Percentiles rank a stretch among this genome's conserved stretches.
Evolutionary conservation across 2,888 invertebrate genomes (phyloP).

Genomic region (Lathronympha strigana): DNA sequence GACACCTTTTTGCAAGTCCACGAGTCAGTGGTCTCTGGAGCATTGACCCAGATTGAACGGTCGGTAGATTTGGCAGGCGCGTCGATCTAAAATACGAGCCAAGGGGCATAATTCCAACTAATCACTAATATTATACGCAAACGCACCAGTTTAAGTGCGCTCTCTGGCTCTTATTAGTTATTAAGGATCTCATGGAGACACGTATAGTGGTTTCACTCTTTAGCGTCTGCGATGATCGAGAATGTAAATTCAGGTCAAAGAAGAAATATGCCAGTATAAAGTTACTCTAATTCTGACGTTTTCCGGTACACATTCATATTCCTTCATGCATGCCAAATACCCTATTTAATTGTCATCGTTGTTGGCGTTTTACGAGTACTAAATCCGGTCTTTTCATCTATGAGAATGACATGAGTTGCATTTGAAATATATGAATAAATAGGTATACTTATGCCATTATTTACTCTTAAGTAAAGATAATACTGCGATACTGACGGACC

Average conservation of each 20-base stretch:
- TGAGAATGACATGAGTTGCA: constrained; percentile 7
- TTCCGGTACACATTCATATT: constrained; percentile 46
- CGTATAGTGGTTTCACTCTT: background rate
- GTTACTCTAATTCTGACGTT: constrained; percentile 47
- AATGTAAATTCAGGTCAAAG: constrained; percentile 7
- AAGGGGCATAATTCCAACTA: constrained; percentile 41
- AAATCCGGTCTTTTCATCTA: background rate
- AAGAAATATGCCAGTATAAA: constrained; percentile 42
- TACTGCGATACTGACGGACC: too few species aligned
- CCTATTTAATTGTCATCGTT: constrained; percentile 1
- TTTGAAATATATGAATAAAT: too few species aligned
- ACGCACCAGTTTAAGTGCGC: background rate
- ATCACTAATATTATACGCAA: background rate
- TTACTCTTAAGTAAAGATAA: too few species aligned
- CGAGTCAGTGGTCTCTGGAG: constrained; percentile 60
- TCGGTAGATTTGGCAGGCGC: constrained; percentile 74
- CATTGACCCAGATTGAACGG: constrained; percentile 76
- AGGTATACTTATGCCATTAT: too few species aligned
- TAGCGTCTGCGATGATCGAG: background rate
- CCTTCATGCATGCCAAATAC: constrained; percentile 22
- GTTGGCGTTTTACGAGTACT: constrained; percentile 7
- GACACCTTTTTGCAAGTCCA: constrained; percentile 28
- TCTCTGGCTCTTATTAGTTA: background rate
- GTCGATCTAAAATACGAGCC: constrained; percentile 66
- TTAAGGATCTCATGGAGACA: background rate